Evolutionary conservation across 2,113 vertebrate species (phyloP), one percentile per base, ranked within the genome.

Genomic region (Anguilla japonica): DNA sequence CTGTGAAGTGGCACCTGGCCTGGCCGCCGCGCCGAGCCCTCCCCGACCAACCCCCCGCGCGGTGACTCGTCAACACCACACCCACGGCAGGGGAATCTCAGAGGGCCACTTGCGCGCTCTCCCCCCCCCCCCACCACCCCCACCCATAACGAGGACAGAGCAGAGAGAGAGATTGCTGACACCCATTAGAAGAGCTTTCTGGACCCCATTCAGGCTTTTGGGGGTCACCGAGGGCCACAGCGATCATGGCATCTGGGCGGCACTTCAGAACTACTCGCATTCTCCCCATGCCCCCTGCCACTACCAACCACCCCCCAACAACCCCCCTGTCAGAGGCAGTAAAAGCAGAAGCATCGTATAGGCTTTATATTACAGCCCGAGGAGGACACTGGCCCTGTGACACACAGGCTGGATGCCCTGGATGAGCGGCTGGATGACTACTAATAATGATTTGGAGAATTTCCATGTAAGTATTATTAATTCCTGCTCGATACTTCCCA

Each of bases 1-100:
- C 94, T 95, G 92, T 94, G 94, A 95, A 94, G 91, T 94, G 93
- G 92, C 94, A 95, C 94, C 94, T 95, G 95, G 94, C 93, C 90
- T 93, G 71, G 89, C 91, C 89, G 85, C 83, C 89, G 92, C 29
- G 80, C 83, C 88, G 92, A 95, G 95, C 94, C 93, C 94, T 93
- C 89, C 56, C 92, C 95, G 94, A 95, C 93, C 95, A 90, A 93
- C 90, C 89, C 87, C 93, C 95, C 93, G 88, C 88, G 90, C 93
- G 92, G 93, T 94, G 93, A 91, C 92, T 85, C 83, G 94, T 94
- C 94, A 91, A 92, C 90, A 91, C 87, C 87, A 88, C 91, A 90
- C 86, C 88, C 87, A 87, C 88, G 86, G 90, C 89, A 88, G 89
- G 86, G 91, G 85, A 82, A 89, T 92, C 93, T 92, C 95, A 6